Conservation (phyloP, 53 echinoderm and acorn worm genomes). For the Paracentrotus lividus region DNA sequence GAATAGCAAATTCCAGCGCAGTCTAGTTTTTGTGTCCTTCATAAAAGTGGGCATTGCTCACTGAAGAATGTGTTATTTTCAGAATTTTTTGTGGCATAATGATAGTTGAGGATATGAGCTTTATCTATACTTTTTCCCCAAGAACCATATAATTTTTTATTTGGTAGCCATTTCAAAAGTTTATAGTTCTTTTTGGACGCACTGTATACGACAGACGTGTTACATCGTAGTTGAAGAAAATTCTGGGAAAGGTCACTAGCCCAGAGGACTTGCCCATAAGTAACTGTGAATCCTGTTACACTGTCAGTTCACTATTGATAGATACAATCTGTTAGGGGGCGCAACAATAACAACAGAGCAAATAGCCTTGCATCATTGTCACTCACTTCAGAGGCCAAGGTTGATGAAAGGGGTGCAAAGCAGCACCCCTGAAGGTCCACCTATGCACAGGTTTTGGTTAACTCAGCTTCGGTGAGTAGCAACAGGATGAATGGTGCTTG, state of each 20-base stretch:
- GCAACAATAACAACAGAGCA: conserved; percentile 39
- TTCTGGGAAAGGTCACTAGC: neutral
- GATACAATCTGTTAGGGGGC: neutral
- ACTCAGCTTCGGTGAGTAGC: neutral
- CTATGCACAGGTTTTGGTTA: neutral
- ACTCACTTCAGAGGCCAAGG: neutral
- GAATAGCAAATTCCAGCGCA: no score
- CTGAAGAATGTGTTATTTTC: no score
- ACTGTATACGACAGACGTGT: no score
- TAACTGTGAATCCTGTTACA: neutral
- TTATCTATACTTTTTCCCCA: no score
- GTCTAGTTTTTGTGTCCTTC: no score
- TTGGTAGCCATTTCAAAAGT: no score
- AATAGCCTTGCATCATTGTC: neutral
- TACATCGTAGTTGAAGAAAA: no score
- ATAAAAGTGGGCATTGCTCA: no score
- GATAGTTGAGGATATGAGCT: no score
- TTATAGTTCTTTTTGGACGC: no score
- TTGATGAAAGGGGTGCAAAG: neutral
- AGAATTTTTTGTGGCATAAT: no score
- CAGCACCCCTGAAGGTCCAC: neutral
- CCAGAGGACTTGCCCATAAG: neutral
- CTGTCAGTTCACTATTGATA: conserved; percentile 38
- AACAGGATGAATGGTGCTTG: neutral
- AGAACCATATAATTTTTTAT: no score